phyloP scores from a whole-genome alignment of 2,113 vertebrate genomes.

The Pteropus alecto region DNA sequence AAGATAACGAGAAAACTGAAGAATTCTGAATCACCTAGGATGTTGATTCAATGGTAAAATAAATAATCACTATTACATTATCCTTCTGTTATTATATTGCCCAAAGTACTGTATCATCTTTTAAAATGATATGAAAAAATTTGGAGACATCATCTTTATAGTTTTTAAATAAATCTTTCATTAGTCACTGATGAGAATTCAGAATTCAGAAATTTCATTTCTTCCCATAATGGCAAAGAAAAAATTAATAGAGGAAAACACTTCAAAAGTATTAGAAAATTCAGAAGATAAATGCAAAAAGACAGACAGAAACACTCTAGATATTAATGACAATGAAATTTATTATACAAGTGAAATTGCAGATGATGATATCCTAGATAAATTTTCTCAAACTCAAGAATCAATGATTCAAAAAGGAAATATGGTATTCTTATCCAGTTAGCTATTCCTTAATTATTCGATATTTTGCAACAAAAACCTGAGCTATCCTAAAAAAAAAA shows the following conservation, averaged over 20 bases:
- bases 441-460: background rate
- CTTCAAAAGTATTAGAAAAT: background rate
- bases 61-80: background rate
- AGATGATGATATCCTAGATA: background rate
- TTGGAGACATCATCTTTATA: background rate
- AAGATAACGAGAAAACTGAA: background rate
- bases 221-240: background rate
- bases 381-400: background rate
- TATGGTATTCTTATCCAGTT: background rate
- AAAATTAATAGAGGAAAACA: background rate
- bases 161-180: background rate
- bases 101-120: background rate
- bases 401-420: background rate
- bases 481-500: background rate
- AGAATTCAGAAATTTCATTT: background rate
- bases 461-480: background rate
- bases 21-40: background rate
- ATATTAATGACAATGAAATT: background rate
- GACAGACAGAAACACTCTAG: background rate
- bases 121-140: background rate
- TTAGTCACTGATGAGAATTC: background rate
- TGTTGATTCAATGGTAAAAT: background rate
- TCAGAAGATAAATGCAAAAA: background rate
- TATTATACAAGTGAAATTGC: background rate
- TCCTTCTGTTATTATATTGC: background rate